A percentile compares a stretch with the other conserved stretches of the same genome.
Evolutionary conservation across 2,113 vertebrate genomes (phyloP).

Genomic region (Elachura formosa): DNA sequence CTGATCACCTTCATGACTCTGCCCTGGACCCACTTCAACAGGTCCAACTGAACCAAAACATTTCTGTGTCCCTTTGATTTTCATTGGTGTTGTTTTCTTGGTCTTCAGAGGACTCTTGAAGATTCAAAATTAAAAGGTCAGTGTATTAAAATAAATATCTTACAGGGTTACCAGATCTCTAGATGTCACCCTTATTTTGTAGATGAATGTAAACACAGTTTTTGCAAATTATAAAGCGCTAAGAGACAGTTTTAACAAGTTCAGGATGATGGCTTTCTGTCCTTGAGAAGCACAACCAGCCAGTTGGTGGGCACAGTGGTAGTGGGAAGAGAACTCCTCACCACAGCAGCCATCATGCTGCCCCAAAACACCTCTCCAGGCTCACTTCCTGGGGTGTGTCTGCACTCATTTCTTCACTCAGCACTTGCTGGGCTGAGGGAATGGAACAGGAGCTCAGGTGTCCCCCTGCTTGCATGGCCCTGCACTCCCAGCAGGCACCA

Average conservation of each 20-base stretch:
- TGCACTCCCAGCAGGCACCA: neutral
- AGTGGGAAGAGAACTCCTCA: neutral
- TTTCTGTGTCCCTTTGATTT: neutral
- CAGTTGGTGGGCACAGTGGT: rapidly evolving
- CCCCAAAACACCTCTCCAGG: rapidly evolving
- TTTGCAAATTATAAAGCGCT: neutral
- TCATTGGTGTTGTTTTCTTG: neutral
- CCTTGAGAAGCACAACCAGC: neutral
- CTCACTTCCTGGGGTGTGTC: neutral
- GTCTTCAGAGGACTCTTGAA: neutral
- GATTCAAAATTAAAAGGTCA: neutral
- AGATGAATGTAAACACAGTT: neutral
- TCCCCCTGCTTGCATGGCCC: rapidly evolving
- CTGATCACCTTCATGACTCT: neutral
- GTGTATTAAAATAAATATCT: slow-evolving; percentile 15
- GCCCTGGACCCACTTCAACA: neutral
- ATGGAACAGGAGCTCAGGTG: rapidly evolving
- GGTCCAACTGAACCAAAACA: neutral
- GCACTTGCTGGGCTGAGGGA: neutral
- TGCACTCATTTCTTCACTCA: neutral
- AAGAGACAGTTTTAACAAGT: neutral
- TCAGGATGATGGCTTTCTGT: neutral
- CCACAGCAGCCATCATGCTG: rapidly evolving
- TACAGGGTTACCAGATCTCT: neutral
- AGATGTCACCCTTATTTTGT: neutral